Evolutionary conservation across 2,888 invertebrate genomes (phyloP).

Genomic region (Pristionchus arcanus): DNA sequence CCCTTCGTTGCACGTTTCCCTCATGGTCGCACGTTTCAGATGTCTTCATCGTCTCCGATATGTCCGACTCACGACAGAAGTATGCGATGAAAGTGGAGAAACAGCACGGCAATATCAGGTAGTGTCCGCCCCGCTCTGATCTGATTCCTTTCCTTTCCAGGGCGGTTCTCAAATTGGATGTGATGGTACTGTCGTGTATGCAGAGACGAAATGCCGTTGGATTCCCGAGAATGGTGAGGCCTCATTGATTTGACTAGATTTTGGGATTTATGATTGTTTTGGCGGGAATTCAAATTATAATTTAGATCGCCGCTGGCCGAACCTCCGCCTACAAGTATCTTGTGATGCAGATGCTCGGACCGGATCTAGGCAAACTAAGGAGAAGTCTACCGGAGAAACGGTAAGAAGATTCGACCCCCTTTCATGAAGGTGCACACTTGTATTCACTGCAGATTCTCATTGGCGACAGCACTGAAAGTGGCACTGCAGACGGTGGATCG

Average conservation of each 20-base stretch:
- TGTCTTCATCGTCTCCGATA: constrained; percentile 54
- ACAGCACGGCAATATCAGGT: constrained; percentile 68
- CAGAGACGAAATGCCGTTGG: constrained; percentile 60
- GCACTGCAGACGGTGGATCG: constrained; percentile 69
- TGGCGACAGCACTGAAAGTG: constrained; percentile 66
- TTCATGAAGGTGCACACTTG: constrained; percentile 56
- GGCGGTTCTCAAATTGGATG: constrained; percentile 73
- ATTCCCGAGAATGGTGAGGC: constrained; percentile 63
- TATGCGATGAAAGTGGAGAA: constrained; percentile 75
- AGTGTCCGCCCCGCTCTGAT: not conserved
- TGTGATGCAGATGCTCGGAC: constrained; percentile 70
- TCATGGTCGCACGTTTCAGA: constrained; percentile 18
- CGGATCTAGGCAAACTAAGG: constrained; percentile 70
- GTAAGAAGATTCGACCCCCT: constrained; percentile 56
- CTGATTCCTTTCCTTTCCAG: constrained; percentile 56
- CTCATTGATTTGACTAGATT: not conserved
- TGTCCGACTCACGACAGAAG: constrained; percentile 47
- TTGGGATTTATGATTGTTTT: not conserved
- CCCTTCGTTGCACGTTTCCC: constrained; percentile 38
- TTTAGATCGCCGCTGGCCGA: constrained; percentile 63
- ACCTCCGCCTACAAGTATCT: constrained; percentile 68
- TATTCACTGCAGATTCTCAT: constrained; percentile 60
- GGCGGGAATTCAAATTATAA: constrained; percentile 50
- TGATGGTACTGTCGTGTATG: constrained; percentile 68
- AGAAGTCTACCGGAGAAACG: constrained; percentile 45